phyloP scores from a whole-genome alignment of 2,888 invertebrate genomes.

The Athripsodes cinereus region DNA sequence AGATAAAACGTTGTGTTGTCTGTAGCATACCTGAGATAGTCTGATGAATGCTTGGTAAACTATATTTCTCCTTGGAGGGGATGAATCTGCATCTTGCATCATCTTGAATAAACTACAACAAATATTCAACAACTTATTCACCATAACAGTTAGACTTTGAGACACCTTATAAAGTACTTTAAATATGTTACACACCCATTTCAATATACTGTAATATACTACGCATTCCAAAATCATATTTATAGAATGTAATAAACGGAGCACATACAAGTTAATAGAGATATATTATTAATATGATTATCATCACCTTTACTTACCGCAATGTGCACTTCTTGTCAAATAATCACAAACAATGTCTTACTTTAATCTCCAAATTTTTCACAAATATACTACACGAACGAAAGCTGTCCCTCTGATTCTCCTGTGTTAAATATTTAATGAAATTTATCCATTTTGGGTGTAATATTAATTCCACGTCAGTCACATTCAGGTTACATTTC shows the following conservation, averaged over 20 bases:
- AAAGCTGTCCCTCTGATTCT: neutral
- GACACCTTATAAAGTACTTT: no score
- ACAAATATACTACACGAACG: neutral
- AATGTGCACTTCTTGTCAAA: neutral
- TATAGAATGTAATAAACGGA: no score
- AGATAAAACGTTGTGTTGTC: neutral
- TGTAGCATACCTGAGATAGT: conserved; percentile 56
- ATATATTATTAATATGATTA: neutral
- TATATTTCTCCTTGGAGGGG: conserved; percentile 54
- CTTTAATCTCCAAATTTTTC: neutral
- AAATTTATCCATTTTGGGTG: conserved; percentile 18
- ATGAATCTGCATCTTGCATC: conserved; percentile 68
- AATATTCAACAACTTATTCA: neutral
- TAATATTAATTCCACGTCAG: conserved; percentile 22
- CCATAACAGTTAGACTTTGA: no score
- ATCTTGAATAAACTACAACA: conserved; percentile 32
- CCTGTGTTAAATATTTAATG: conserved; percentile 9
- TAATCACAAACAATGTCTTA: neutral
- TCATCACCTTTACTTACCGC: neutral
- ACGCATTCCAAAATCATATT: no score
- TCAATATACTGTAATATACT: no score
- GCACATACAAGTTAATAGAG: neutral
- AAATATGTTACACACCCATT: no score
- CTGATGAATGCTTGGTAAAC: conserved; percentile 62
- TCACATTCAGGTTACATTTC: conserved; percentile 22